Conservation (phyloP, 2,113 vertebrate species). For the Heloderma charlesbogerti region DNA sequence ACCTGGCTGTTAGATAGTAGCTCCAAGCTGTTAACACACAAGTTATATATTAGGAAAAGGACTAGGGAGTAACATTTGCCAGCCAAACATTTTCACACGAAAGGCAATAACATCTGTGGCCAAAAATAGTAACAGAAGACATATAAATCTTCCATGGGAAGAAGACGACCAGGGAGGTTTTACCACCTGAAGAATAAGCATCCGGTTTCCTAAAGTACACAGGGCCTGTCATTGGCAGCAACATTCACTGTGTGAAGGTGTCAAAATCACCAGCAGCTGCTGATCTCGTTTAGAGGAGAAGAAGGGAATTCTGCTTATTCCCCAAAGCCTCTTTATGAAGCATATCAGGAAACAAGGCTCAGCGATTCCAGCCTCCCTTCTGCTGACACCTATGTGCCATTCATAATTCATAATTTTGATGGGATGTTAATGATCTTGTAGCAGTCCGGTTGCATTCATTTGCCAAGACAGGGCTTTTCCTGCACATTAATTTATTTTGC, state of each 20-base stretch:
- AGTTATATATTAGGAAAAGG: not conserved
- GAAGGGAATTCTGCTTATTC: slow-evolving; percentile 18
- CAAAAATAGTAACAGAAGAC: slow-evolving; percentile 19
- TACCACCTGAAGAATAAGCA: not conserved
- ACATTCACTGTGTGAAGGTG: slow-evolving; percentile 33
- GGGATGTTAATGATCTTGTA: not conserved
- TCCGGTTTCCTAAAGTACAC: slow-evolving; percentile 25
- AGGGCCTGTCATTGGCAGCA: not conserved
- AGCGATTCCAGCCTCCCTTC: not conserved
- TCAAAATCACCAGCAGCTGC: slow-evolving; percentile 48
- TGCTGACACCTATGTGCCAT: slow-evolving; percentile 13
- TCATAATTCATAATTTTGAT: slow-evolving; percentile 17
- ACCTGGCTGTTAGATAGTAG: not conserved
- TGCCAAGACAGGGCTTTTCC: not conserved
- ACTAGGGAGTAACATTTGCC: not conserved
- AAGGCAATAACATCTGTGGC: not conserved
- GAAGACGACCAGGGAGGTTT: not conserved
- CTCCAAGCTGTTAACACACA: not conserved
- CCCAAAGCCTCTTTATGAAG: slow-evolving; percentile 35
- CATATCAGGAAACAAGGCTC: slow-evolving; percentile 52
- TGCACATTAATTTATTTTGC: not conserved
- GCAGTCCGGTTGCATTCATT: not conserved
- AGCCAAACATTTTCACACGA: not conserved
- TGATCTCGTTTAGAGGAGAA: slow-evolving; percentile 49
- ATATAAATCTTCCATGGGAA: slow-evolving; percentile 42